A percentile compares a stretch with the other conserved stretches of the same genome.
These are phyloP conservation scores for Bombylius discolor DNA, from an alignment of 2,888 invertebrate genomes.

Conservation along the genomic window DNA sequence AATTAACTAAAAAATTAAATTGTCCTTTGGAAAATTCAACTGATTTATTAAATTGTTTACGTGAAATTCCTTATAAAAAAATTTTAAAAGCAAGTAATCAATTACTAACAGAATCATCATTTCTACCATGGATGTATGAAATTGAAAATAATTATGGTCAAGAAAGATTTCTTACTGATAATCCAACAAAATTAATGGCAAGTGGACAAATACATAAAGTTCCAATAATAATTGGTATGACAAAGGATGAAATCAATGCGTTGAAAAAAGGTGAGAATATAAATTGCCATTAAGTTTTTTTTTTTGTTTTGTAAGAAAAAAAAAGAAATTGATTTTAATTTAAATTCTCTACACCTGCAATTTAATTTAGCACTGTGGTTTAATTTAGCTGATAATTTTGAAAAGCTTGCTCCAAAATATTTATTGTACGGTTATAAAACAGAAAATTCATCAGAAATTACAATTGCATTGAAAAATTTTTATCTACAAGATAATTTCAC, in stretches of 20 bases:
- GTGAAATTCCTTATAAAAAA: constrained; percentile 19
- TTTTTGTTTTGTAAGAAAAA: too few relatives aligned
- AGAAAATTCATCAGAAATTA: not conserved
- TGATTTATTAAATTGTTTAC: constrained; percentile 45
- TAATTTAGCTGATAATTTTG: constrained; percentile 21
- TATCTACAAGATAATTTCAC: not conserved
- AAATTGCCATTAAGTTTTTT: not conserved
- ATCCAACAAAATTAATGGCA: constrained; percentile 44
- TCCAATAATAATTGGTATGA: constrained; percentile 51
- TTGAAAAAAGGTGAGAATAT: constrained; percentile 38
- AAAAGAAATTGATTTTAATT: too few relatives aligned
- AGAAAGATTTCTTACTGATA: constrained; percentile 46
- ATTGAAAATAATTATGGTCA: constrained; percentile 52
- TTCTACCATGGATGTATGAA: constrained; percentile 32
- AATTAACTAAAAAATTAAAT: constrained; percentile 43
- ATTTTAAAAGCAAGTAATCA: constrained; percentile 15
- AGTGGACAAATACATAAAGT: constrained; percentile 43
- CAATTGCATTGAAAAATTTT: not conserved
- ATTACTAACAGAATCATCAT: not conserved
- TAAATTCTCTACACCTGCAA: too few relatives aligned
- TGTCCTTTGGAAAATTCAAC: constrained; percentile 43
- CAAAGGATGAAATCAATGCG: constrained; percentile 49
- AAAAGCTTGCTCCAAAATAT: constrained; percentile 29
- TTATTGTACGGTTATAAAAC: constrained; percentile 22
- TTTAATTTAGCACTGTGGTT: too few relatives aligned